Evolutionary conservation across 2,797 vertebrate species (phyloP).

Genomic region (Myotis planiceps): DNA sequence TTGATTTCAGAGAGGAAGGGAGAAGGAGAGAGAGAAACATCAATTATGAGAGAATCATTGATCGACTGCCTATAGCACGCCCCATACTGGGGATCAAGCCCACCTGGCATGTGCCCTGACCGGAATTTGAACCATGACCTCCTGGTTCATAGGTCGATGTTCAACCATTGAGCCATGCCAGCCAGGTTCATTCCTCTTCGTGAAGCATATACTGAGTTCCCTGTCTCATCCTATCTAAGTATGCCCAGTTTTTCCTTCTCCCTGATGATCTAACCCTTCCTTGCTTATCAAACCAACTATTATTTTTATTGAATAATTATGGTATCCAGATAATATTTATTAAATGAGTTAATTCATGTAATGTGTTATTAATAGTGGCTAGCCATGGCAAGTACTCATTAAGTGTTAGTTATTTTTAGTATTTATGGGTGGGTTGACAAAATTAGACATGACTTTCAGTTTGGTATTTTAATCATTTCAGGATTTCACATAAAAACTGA

Average conservation of each 20-base stretch:
- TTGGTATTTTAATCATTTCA: conserved; percentile 19
- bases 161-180: too few relatives aligned
- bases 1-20: too few relatives aligned
- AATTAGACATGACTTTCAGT: neutral
- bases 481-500: neutral
- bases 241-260: neutral
- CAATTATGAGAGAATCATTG: too few relatives aligned
- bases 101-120: too few relatives aligned
- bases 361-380: conserved; percentile 11
- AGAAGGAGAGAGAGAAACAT: too few relatives aligned
- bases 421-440: neutral
- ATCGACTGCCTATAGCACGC: too few relatives aligned
- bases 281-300: conserved; percentile 33
- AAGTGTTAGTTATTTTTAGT: neutral
- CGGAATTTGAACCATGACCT: too few relatives aligned
- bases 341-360: neutral
- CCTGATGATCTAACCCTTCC: neutral
- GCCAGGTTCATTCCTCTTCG: neutral
- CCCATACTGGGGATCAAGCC: too few relatives aligned
- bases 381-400: neutral
- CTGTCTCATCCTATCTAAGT: neutral
- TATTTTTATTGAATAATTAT: conserved; percentile 1
- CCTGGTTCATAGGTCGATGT: too few relatives aligned
- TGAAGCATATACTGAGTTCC: neutral
- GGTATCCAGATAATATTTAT: neutral